A percentile compares a stretch with the other conserved stretches of the same genome.
Conservation (phyloP, 1,140 invertebrate genomes). For the Calephelis nemesis region DNA sequence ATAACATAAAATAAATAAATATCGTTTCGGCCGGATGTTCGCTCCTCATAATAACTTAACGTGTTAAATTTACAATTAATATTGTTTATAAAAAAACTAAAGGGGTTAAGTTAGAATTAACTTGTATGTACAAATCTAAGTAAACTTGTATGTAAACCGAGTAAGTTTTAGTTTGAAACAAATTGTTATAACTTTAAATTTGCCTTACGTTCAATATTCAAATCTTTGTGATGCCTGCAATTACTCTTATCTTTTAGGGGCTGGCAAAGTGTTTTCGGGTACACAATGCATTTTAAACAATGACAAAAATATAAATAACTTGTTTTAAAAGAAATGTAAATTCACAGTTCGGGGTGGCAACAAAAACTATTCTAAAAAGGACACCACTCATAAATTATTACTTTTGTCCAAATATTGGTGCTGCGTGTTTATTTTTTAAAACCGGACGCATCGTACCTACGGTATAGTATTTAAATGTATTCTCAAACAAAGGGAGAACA, state of each 20-base stretch:
- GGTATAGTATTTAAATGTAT: constrained; percentile 73
- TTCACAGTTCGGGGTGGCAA: constrained; percentile 33
- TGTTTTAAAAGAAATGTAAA: constrained; percentile 11
- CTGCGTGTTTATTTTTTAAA: constrained; percentile 62
- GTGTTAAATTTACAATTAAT: too few species aligned
- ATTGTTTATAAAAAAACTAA: too few species aligned
- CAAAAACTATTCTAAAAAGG: constrained; percentile 45
- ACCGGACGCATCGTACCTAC: constrained; percentile 63
- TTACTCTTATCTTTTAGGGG: not conserved
- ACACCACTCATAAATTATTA: constrained; percentile 66
- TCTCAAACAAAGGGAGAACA: constrained; percentile 68
- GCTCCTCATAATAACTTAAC: too few species aligned
- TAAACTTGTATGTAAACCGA: too few species aligned
- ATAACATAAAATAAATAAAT: too few species aligned
- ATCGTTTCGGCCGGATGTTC: too few species aligned
- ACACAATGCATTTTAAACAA: not conserved
- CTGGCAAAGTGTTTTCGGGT: not conserved
- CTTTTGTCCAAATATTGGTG: constrained; percentile 64
- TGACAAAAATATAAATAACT: constrained; percentile 11
- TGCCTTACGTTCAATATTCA: too few species aligned
- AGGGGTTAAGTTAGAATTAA: too few species aligned
- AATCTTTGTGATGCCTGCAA: not conserved
- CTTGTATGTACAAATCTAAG: too few species aligned
- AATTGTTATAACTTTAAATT: too few species aligned
- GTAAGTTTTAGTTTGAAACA: too few species aligned